Percentiles rank a stretch among this genome's conserved stretches.
These are phyloP conservation scores for Drosophila tanythrix DNA, from an alignment of 2,888 invertebrate genomes.

Conservation along the genomic window DNA sequence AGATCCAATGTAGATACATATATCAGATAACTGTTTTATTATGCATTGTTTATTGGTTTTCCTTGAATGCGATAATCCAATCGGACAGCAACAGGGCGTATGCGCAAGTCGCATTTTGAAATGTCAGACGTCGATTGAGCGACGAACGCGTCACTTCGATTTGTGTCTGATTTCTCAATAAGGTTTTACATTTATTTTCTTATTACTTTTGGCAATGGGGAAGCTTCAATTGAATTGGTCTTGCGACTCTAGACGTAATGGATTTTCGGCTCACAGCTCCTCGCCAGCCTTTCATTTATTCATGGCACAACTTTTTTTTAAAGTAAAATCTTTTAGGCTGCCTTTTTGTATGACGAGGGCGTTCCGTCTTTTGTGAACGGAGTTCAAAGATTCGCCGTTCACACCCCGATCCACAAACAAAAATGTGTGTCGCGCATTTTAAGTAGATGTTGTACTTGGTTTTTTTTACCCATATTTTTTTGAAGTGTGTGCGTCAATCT, in stretches of 20 bases:
- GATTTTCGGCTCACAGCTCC: conserved; percentile 17
- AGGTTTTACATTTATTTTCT: background rate
- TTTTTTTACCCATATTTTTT: conserved; percentile 11
- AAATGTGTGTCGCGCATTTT: conserved; percentile 71
- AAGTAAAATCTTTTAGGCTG: conserved; percentile 15
- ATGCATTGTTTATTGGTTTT: conserved; percentile 65
- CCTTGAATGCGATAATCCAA: conserved; percentile 34
- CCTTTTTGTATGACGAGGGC: conserved; percentile 47
- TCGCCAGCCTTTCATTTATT: conserved; percentile 53
- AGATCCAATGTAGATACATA: conserved; percentile 6
- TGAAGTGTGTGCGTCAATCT: conserved; percentile 19
- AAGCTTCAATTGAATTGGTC: conserved; percentile 16
- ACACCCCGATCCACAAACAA: conserved; percentile 48
- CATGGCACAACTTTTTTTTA: conserved; percentile 40
- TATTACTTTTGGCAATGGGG: conserved; percentile 22
- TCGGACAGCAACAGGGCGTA: conserved; percentile 52
- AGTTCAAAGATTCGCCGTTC: conserved; percentile 66
- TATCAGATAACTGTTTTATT: conserved; percentile 40
- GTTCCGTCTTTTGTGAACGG: conserved; percentile 29
- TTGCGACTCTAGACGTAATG: conserved; percentile 16
- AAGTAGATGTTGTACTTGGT: conserved; percentile 49
- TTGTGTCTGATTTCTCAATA: conserved; percentile 14
- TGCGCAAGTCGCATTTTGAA: conserved; percentile 49
- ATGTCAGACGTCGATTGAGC: conserved; percentile 48
- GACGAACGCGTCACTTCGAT: conserved; percentile 4